Conservation (phyloP, 2,797 vertebrate species). For the Pipistrellus nathusii region DNA sequence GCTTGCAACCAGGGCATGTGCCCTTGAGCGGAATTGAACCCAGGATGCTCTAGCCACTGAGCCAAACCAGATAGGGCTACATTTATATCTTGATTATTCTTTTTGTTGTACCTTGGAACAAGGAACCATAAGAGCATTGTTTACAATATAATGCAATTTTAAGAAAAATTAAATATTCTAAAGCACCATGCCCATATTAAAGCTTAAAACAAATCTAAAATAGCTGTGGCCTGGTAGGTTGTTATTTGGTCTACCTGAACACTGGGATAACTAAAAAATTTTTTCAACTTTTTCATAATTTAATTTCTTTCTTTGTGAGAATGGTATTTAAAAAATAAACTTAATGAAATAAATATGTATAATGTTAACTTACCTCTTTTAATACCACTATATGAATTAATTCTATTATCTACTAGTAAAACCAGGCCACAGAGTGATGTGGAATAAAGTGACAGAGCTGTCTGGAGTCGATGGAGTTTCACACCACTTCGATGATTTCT, state of each 20-base stretch:
- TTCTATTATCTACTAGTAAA: constrained; percentile 96
- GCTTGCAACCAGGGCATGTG: no score
- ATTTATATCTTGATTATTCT: not conserved
- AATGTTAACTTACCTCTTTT: constrained; percentile 92
- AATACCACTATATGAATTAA: constrained; percentile 98
- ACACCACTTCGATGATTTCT: constrained; percentile 93
- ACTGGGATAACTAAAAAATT: not conserved
- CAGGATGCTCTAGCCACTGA: no score
- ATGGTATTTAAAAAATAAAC: not conserved
- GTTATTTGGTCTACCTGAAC: not conserved
- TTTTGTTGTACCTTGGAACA: constrained; percentile 13
- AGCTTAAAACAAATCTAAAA: not conserved
- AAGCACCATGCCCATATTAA: not conserved
- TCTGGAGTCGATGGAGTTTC: constrained; percentile 96
- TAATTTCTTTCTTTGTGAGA: constrained; percentile 24
- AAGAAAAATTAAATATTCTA: constrained; percentile 1
- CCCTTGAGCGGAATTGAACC: no score
- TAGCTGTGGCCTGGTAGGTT: not conserved
- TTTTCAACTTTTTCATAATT: constrained; percentile 2
- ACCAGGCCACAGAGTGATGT: constrained; percentile 96
- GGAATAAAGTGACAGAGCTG: constrained; percentile 96
- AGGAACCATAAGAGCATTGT: not conserved
- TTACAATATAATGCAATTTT: not conserved
- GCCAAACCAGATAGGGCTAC: no score
- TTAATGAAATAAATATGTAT: not conserved